Evolutionary conservation across 2,113 vertebrate species (phyloP), one percentile per base, ranked within the genome.

Genomic region (Pelecanus crispus): DNA sequence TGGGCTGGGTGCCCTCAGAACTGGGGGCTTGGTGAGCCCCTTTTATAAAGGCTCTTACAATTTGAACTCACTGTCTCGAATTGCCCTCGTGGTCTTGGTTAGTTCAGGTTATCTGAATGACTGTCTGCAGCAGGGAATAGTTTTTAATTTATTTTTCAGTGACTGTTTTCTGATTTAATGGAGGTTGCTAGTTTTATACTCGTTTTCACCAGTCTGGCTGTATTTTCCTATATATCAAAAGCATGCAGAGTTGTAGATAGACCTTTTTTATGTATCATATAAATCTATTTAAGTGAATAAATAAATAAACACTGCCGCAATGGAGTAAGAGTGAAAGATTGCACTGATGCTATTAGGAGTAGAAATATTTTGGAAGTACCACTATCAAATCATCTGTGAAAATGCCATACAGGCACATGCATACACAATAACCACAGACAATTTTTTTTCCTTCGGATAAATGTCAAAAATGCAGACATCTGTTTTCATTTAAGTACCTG

Each of bases 281-380:
- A 80, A 85, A 80, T 95, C 70, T 90, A n/a, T 81, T 68, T 84
- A 96, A 95, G n/a, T 90, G 32, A 82, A 70, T 73, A 94, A 95
- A 91, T 92, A 96, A 95, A 93, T 71, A 94, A 91, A 59, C 17
- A 80, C 7, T 77, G 36, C 16, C 36, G 66, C 22, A 65, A 26
- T 50, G 58, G 58, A 73, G 9, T 45, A 83, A 66, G 24, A 87
- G 66, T 87, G 84, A 95, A 94, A 82, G 47, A 91, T 66, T 87
- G 28, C 3, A 5, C n/a, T 42, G 56, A 53, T 72, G n/a, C 17
- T 87, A 47, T 59, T 66, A 92, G 56, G 47, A 72, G 13, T 19
- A 87, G 66, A 94, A 94, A 84, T 84, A 88, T 88, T 89, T 92
- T 72, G 53, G 38, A 70, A 86, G 49, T 50, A 56, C 73, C 68